These are phyloP conservation scores for Saiga tatarica DNA, from an alignment of 2,113 vertebrate species.

Conservation along the genomic window DNA sequence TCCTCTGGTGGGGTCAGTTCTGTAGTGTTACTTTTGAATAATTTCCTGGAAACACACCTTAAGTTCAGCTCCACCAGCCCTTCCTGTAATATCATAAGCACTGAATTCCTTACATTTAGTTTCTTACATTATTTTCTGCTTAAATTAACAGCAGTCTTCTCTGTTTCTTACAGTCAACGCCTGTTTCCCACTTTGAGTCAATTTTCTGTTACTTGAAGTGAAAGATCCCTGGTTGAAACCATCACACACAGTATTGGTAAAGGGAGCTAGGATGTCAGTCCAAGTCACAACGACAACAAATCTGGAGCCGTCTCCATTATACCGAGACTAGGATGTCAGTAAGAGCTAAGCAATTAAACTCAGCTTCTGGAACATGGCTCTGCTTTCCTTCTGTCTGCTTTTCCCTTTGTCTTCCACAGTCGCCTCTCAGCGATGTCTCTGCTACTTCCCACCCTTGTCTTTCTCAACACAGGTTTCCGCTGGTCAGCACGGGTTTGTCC, in stretches of 20 bases:
- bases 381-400: not conserved
- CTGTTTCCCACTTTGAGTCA: not conserved
- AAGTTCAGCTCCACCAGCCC: not conserved
- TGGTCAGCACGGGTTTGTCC: not conserved
- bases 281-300: not conserved
- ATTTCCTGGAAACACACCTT: not conserved
- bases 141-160: not conserved
- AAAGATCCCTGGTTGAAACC: not conserved
- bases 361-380: not conserved
- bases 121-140: not conserved
- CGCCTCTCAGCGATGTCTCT: not conserved
- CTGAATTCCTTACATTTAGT: not conserved
- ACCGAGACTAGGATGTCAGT: not conserved
- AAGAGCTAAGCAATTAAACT: not conserved
- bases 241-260: not conserved
- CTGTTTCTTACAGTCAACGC: not conserved
- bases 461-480: not conserved
- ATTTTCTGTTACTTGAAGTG: not conserved
- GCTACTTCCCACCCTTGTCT: not conserved
- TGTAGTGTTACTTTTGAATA: not conserved
- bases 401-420: not conserved
- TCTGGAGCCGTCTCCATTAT: not conserved
- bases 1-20: not conserved
- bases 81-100: not conserved
- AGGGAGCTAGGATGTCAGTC: not conserved